These are phyloP conservation scores for Parasteatoda lunata DNA, from an alignment of 2,888 invertebrate genomes.

Conservation along the genomic window DNA sequence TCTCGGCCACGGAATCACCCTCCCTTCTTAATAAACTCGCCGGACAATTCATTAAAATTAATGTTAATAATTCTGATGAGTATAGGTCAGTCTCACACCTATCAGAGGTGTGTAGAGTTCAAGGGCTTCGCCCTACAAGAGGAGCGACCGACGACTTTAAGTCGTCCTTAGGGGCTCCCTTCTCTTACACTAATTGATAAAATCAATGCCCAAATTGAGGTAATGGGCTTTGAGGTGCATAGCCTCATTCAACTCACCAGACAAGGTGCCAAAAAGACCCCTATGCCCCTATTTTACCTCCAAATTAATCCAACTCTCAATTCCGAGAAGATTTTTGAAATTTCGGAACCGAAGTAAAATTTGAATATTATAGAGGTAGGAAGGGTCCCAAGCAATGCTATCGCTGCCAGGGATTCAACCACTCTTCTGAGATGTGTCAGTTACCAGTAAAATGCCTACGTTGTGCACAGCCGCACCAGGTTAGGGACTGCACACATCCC, in stretches of 20 bases:
- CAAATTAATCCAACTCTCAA: not conserved
- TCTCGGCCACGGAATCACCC: too few relatives aligned
- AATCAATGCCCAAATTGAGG: too few relatives aligned
- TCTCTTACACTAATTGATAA: too few relatives aligned
- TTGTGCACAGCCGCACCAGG: not conserved
- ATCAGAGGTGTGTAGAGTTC: too few relatives aligned
- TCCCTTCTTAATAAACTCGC: too few relatives aligned
- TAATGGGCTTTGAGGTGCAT: not conserved
- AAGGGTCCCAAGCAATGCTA: not conserved
- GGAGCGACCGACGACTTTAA: too few relatives aligned
- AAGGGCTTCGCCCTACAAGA: too few relatives aligned
- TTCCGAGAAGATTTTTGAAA: not conserved
- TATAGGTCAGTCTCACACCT: too few relatives aligned
- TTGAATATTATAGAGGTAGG: not conserved
- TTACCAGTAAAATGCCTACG: not conserved
- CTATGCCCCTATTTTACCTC: not conserved
- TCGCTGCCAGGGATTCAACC: not conserved
- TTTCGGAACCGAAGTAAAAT: not conserved
- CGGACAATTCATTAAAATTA: too few relatives aligned
- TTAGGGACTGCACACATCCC: not conserved
- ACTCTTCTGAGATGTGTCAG: not conserved
- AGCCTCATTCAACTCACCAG: not conserved
- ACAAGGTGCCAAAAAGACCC: not conserved
- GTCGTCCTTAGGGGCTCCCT: too few relatives aligned
- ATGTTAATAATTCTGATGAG: too few relatives aligned